Percentiles rank a stretch among this genome's conserved stretches.
Evolutionary conservation across 1,140 invertebrate genomes (phyloP).

Genomic region (Macrotrachela quadricornifera): DNA sequence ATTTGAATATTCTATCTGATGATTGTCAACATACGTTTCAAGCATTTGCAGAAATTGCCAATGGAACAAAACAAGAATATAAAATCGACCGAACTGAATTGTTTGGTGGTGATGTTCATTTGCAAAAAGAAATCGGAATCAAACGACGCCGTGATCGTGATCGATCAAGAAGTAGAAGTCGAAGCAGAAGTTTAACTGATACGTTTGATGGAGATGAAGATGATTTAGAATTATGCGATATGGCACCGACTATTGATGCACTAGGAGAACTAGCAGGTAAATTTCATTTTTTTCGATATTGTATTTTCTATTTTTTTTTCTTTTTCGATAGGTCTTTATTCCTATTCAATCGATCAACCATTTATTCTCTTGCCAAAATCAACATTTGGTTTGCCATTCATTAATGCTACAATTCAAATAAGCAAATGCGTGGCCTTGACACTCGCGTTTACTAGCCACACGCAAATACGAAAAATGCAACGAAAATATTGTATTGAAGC

Average conservation of each 20-base stretch:
- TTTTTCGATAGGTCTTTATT: not conserved
- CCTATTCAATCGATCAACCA: not conserved
- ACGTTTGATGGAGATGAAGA: no score
- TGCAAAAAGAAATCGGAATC: no score
- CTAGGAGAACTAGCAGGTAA: no score
- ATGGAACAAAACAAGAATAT: not conserved
- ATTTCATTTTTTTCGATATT: no score
- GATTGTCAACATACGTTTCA: not conserved
- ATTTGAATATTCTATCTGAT: not conserved
- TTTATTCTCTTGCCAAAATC: not conserved
- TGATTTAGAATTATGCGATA: no score
- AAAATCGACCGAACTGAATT: constrained; percentile 1
- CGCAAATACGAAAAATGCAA: no score
- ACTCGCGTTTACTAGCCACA: no score
- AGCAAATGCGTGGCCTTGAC: no score
- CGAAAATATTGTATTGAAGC: not conserved
- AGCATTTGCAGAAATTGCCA: not conserved
- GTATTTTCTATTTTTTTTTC: no score
- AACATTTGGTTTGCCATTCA: constrained; percentile 3
- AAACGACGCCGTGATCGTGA: no score
- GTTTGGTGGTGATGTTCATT: not conserved
- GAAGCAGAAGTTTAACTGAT: constrained; percentile 1
- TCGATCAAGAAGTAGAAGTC: no score
- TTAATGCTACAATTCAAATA: not conserved
- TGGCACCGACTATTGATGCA: no score